phyloP scores from a whole-genome alignment of 2,888 invertebrate species.

The Erannis defoliaria region DNA sequence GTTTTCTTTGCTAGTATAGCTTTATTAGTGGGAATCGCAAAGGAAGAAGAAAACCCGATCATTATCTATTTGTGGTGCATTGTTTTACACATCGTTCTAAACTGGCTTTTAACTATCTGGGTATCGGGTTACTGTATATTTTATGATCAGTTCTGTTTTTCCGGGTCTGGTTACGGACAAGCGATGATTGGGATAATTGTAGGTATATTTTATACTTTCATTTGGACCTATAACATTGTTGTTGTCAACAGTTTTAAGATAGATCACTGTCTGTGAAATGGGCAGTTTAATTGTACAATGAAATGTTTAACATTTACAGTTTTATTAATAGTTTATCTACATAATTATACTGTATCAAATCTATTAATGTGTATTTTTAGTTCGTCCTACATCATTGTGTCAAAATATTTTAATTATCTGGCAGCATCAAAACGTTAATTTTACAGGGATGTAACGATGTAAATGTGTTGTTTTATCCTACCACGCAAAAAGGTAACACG shows the following conservation, averaged over 20 bases:
- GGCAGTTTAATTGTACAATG: not conserved
- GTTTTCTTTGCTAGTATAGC: slow-evolving; percentile 50
- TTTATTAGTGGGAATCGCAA: slow-evolving; percentile 48
- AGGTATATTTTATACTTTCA: slow-evolving; percentile 44
- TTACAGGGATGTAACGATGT: too few species aligned
- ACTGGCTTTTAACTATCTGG: slow-evolving; percentile 47
- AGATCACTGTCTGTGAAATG: not conserved
- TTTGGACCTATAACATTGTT: slow-evolving; percentile 52
- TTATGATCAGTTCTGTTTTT: slow-evolving; percentile 48
- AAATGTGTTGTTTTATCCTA: too few species aligned
- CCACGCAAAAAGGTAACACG: too few species aligned
- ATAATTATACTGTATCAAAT: too few species aligned
- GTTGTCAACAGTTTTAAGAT: slow-evolving; percentile 53
- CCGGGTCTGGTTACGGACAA: slow-evolving; percentile 45
- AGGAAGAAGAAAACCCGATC: slow-evolving; percentile 41
- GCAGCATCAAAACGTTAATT: too few species aligned
- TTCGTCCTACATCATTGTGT: too few species aligned
- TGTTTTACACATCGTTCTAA: slow-evolving; percentile 47
- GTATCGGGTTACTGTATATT: slow-evolving; percentile 50
- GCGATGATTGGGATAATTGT: slow-evolving; percentile 41
- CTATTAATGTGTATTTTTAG: too few species aligned
- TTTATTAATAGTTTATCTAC: too few species aligned
- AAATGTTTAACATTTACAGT: not conserved
- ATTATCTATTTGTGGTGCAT: slow-evolving; percentile 51
- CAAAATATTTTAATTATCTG: too few species aligned